phyloP scores from a whole-genome alignment of 2,888 invertebrate genomes.

The Malacosoma neustria region DNA sequence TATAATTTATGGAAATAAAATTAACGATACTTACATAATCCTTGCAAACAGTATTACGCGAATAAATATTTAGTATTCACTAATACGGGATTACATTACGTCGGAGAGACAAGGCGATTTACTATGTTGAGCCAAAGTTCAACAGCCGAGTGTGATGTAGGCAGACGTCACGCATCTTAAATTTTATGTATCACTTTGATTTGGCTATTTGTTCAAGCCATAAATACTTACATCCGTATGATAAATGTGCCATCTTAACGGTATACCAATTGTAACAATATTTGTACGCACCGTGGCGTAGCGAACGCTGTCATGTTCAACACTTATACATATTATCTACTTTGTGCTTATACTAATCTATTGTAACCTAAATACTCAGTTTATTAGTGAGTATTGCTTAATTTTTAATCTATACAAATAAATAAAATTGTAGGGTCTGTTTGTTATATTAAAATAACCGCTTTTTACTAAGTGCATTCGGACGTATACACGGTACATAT shows the following conservation, averaged over 20 bases:
- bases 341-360: no score
- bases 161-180: conserved; percentile 17
- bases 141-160: conserved; percentile 30
- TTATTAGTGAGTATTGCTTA: no score
- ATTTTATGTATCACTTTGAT: conserved; percentile 4
- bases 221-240: conserved; percentile 1
- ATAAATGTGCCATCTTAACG: background rate
- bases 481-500: no score
- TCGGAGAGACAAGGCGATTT: conserved; percentile 18
- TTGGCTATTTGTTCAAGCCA: conserved; percentile 1
- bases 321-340: no score
- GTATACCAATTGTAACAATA: background rate
- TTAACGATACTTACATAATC: background rate
- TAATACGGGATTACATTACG: conserved; percentile 22
- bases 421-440: no score
- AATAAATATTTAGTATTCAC: conserved; percentile 15
- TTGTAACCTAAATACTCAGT: no score
- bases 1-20: background rate
- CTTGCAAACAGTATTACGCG: conserved; percentile 5
- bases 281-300: background rate
- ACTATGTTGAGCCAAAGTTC: conserved; percentile 26
- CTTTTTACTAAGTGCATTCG: no score
- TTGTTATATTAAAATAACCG: no score
- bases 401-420: no score
- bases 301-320: no score